Evolutionary conservation across 2,888 invertebrate genomes (phyloP), one percentile per base, ranked within the genome.

Genomic region (Deilephila porcellus): DNA sequence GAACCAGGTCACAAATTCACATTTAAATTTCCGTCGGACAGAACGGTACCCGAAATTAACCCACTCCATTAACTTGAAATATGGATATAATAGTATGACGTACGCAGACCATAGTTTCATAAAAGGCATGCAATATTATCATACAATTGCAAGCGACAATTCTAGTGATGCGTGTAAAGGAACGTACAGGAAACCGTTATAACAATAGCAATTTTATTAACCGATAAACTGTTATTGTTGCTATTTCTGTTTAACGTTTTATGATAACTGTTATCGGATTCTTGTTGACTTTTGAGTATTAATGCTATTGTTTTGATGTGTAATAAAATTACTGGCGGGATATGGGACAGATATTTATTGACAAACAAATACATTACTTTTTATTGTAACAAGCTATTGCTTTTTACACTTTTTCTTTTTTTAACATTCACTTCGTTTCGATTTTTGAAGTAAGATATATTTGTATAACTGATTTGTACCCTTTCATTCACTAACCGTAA

Each of bases 91-190:
- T 52, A 67, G 75, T 74, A 83, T 93, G 92, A 93, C 93, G 93
- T 90, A 78, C 80, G 83, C 79, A 82, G 78, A 74, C 93, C 93
- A 93, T 93, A 91, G 88, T 85, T 85, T 77, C 88, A 80, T 86
- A 89, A 90, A 93, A 88, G 93, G 93, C 84, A 78, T 80, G 32
- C 83, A 80, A 80, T 84, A 93, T 93, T 94, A 94, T 90, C 93
- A 94, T 93, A 94, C 94, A 94, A 94, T 93, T 86, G 73, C 85
- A 76, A 77, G 17, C 88, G 87, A 89, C 88, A 90, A 87, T 84
- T 79, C 7, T 77, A 78, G 78, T 79, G 79, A 75, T 76, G 79
- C 60, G 74, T 17, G 53, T 71, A 3, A 52, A 37, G 19, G 59
- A 37, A 52, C 29, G 14, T 25, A 19, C 17, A 7, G 56, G 56